Base-by-base conservation (phyloP, 2,113 vertebrate species). In the Galbula dea region DNA sequence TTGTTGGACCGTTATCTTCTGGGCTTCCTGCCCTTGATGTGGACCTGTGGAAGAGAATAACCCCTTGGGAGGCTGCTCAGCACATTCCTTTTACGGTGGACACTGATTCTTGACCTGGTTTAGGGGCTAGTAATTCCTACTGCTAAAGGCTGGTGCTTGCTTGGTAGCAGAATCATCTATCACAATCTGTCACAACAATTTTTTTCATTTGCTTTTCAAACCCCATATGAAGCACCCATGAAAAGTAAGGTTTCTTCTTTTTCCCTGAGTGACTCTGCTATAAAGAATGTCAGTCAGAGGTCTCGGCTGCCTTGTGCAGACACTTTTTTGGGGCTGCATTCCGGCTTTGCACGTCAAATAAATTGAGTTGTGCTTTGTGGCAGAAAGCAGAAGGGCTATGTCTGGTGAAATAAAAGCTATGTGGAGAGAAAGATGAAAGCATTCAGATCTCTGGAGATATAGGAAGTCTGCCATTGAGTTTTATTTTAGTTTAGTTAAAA, bases 401-500 rank as follows among this genome's bases (percentile, higher is more conserved):
- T 5, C 86, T 79, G 66, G 29, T 32, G 54, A 48, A 82, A 30
- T 26, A 17, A 5, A 30, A 79, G 66, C 83, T 26, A 54, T 9
- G 18, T 36, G 37, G 49, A 57, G 77, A 48, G 69, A 13, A 49
- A 37, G 37, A 27, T 39, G 30, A 68, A 65, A 66, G n/a, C 9
- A 81, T 11, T 69, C 27, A 32, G 21, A 23, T 22, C 49, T 65
- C 36, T 9, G 48, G 36, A 80, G 19, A 19, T 29, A 32, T 3
- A 34, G 62, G 26, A 46, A 49, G 37, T 72, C 69, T 80, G 88
- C 65, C 88, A 68, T 73, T 77, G 76, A 75, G 71, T 48, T 93
- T 92, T 95, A 93, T 86, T 95, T 86, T 83, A 41, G 48, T 57
- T 86, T n/a, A 32, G 7, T 86, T 89, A 58, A 84, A 87, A 94